phyloP scores from a whole-genome alignment of 2,888 invertebrate species.

The Hemithea aestivaria region DNA sequence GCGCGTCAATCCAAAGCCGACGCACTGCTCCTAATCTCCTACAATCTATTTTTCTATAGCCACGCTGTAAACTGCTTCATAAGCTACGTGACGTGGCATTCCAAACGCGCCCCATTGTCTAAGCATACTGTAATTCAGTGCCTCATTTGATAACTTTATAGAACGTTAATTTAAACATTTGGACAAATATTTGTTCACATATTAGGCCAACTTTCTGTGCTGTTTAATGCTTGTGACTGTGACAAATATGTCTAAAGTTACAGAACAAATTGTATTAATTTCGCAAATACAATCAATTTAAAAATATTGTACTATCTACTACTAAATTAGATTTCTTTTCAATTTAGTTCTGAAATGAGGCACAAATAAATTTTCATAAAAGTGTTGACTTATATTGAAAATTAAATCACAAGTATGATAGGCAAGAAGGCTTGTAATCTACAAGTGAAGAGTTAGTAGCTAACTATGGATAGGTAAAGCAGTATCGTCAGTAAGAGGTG shows the following conservation, averaged over 20 bases:
- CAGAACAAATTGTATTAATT: no score
- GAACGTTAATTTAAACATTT: no score
- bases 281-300: no score
- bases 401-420: conserved; percentile 3
- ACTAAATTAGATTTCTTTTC: no score
- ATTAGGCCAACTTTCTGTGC: no score
- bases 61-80: conserved; percentile 51
- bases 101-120: conserved; percentile 27
- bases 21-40: conserved; percentile 22
- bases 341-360: conserved; percentile 8
- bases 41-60: conserved; percentile 20
- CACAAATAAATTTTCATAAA: background rate
- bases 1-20: conserved; percentile 56
- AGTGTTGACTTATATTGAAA: background rate
- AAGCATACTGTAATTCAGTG: no score
- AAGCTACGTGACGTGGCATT: conserved; percentile 37
- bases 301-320: no score
- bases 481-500: conserved; percentile 60
- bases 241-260: no score
- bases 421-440: conserved; percentile 18
- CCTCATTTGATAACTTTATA: no score
- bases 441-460: conserved; percentile 34
- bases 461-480: conserved; percentile 43
- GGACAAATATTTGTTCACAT: no score
- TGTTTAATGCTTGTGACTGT: no score